Conservation (phyloP, 2,797 vertebrate genomes). For the Sebastes kiyomatsui region DNA sequence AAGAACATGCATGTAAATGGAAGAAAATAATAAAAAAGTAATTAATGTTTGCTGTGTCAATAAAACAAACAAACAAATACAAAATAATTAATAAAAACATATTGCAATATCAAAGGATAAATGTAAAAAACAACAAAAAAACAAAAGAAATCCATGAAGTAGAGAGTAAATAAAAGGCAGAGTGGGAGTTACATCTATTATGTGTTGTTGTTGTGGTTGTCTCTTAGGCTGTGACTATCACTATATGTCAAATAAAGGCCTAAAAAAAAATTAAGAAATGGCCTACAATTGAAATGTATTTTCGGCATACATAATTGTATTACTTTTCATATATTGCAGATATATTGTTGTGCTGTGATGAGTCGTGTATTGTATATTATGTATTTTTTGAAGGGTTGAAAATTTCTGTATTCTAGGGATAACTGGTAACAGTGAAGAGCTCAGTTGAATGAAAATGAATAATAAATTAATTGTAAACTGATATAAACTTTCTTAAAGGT, state of each 20-base stretch:
- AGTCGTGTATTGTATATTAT: not conserved
- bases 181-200: no score
- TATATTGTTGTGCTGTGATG: not conserved
- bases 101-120: no score
- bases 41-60: no score
- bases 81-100: no score
- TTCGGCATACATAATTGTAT: not conserved
- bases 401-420: not conserved
- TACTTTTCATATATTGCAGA: not conserved
- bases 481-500: not conserved
- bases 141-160: no score
- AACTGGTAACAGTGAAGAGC: not conserved
- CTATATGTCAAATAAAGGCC: no score
- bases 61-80: no score
- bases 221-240: no score
- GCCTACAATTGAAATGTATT: not conserved
- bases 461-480: rapidly evolving
- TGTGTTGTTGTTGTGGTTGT: no score
- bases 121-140: no score
- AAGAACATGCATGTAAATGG: no score
- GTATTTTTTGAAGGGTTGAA: not conserved
- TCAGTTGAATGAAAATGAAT: not conserved
- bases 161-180: no score
- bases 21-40: rapidly evolving
- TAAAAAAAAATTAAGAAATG: not conserved